Base-by-base conservation (phyloP, 2,113 vertebrate species). In the Pogona vitticeps region DNA sequence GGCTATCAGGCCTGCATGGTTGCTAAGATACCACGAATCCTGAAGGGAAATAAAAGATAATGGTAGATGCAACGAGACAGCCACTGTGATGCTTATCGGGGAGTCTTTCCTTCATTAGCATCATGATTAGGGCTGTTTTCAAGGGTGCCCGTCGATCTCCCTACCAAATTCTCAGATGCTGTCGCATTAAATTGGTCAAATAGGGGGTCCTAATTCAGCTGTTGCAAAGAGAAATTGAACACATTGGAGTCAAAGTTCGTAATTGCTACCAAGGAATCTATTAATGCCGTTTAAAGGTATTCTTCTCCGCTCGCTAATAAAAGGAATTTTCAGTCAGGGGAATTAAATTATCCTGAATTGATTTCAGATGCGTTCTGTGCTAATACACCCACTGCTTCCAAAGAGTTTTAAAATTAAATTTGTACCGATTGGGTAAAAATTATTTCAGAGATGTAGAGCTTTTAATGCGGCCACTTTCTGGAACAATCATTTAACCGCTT, bases 321-420 rank as follows among this genome's bases (percentile, higher is more conserved):
- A 95, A 87, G 91, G 67, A 88, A 92, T 93, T 93, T 96, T 95
- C 89, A 93, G 90, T 94, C 92, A 88, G 87, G 91, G 31, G 94
- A 95, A 95, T 94, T 87, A 95, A 96, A 95, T 95, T 91, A 95
- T 92, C 93, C 90, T 95, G 91, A 92, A 96, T 94, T 95, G 95
- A 97, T 95, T 96, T 95, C 93, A 94, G 94, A 93, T 93, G 93
- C 94, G 93, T 95, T 96, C 92, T 95, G 82, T 80, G 89, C 95
- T 96, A 92, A 31, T 93, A 90, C 86, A 92, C 88, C 91, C 91
- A 94, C 81, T 85, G 90, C 86, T 96, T 96, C 94, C 93, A 96
- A 96, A 95, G 96, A 93, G 89, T 94, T 95, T 95, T 91, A 93
- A 96, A 97, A 96, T 96, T 95, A 96, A 96, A 96, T 96, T 96